Evolutionary conservation across 2,888 invertebrate genomes (phyloP).

Genomic region (Scaptomyza caliginosa): DNA sequence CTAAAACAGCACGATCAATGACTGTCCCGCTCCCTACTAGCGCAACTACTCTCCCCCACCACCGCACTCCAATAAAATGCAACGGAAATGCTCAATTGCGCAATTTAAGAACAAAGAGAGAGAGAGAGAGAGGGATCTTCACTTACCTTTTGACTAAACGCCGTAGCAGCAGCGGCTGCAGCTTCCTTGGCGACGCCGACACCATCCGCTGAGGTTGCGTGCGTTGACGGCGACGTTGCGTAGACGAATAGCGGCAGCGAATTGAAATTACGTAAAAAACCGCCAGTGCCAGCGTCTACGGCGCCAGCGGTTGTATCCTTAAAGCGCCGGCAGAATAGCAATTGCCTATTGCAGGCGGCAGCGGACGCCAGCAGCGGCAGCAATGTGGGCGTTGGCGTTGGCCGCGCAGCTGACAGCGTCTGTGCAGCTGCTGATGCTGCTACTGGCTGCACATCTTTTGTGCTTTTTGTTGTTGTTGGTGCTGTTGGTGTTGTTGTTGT

Average conservation of each 20-base stretch:
- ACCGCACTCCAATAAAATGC: slow-evolving; percentile 30
- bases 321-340: slow-evolving; percentile 80
- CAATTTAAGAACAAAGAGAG: slow-evolving; percentile 54
- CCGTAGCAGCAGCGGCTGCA: slow-evolving; percentile 61
- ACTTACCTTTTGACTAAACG: slow-evolving; percentile 68
- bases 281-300: slow-evolving; percentile 47
- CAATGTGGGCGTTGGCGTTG: slow-evolving; percentile 55
- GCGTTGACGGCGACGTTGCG: slow-evolving; percentile 80
- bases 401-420: slow-evolving; percentile 21
- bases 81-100: slow-evolving; percentile 72
- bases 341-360: slow-evolving; percentile 70
- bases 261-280: slow-evolving; percentile 78
- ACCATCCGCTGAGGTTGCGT: slow-evolving; percentile 80
- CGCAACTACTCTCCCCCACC: neutral
- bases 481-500: slow-evolving; percentile 33
- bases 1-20: slow-evolving; percentile 54
- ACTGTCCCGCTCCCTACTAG: neutral
- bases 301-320: slow-evolving; percentile 63
- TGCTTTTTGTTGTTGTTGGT: slow-evolving; percentile 30
- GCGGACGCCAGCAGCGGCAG: slow-evolving; percentile 60
- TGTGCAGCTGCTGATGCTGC: slow-evolving; percentile 12
- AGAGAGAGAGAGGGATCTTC: slow-evolving; percentile 8
- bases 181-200: slow-evolving; percentile 79
- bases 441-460: slow-evolving; percentile 17
- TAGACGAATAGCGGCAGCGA: slow-evolving; percentile 81